phyloP scores from a whole-genome alignment of 1,140 invertebrate species.

The Panagrolaimus sp. region DNA sequence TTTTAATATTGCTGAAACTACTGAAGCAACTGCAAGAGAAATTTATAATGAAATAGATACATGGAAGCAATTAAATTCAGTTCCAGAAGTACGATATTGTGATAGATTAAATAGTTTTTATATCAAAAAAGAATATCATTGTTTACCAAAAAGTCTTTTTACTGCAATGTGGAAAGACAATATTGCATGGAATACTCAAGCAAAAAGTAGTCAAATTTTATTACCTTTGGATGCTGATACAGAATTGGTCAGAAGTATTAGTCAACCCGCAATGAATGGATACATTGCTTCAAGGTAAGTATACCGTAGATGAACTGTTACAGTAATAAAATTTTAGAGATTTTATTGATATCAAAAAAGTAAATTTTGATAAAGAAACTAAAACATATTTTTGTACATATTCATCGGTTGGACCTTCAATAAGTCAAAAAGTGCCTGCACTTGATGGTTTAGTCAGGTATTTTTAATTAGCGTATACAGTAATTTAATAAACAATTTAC shows the following conservation, averaged over 20 bases:
- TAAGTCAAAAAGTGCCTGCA: not conserved
- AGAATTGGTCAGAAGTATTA: slow-evolving; percentile 20
- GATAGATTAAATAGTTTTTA: not conserved
- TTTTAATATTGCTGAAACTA: not conserved
- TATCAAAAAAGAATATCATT: not conserved
- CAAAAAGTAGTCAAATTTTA: slow-evolving; percentile 13
- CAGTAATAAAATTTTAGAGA: too few relatives aligned
- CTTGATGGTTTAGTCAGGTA: slow-evolving; percentile 10
- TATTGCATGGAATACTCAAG: slow-evolving; percentile 19
- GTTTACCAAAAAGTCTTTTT: slow-evolving; percentile 14
- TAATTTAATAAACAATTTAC: slow-evolving; percentile 3
- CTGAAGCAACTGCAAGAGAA: slow-evolving; percentile 2
- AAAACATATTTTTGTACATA: not conserved
- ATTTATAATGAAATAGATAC: not conserved
- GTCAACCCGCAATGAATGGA: slow-evolving; percentile 14
- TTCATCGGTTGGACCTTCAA: not conserved
- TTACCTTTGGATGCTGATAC: slow-evolving; percentile 16
- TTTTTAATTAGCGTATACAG: not conserved
- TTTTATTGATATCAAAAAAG: slow-evolving; percentile 26
- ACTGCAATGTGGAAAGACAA: slow-evolving; percentile 21
- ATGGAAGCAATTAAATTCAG: not conserved
- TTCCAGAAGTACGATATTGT: slow-evolving; percentile 2
- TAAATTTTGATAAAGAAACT: slow-evolving; percentile 14
- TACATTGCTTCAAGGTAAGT: slow-evolving; percentile 24
- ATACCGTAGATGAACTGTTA: too few relatives aligned